These are phyloP conservation scores for Bombus waltoni DNA, from an alignment of 1,140 invertebrate genomes.

Conservation along the genomic window DNA sequence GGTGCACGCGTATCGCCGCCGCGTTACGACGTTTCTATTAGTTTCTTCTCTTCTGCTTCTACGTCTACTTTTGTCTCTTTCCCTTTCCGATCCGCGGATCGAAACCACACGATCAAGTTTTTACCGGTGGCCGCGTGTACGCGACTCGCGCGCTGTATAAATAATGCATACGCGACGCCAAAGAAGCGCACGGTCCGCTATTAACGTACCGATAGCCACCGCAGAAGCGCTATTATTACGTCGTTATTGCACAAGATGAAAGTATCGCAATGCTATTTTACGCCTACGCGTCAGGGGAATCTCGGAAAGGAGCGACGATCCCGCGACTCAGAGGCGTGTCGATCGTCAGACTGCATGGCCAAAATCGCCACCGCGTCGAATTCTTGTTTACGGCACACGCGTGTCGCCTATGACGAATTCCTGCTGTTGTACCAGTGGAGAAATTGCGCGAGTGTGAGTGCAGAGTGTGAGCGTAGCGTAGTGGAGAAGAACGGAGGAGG, in stretches of 20 bases:
- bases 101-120: constrained; percentile 16
- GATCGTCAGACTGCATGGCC: background rate
- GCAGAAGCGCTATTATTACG: constrained; percentile 44
- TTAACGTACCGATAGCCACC: constrained; percentile 39
- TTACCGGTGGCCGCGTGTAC: background rate
- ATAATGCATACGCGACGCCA: constrained; percentile 31
- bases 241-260: constrained; percentile 41
- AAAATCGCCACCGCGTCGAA: background rate
- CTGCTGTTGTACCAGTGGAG: no score
- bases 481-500: no score
- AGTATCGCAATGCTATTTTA: constrained; percentile 20
- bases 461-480: no score
- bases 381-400: background rate
- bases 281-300: constrained; percentile 1
- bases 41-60: background rate
- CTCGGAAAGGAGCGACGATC: background rate
- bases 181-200: constrained; percentile 28
- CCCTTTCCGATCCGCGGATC: background rate
- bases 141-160: constrained; percentile 17
- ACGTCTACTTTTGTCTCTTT: background rate
- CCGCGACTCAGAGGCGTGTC: no score
- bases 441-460: background rate
- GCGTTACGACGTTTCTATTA: constrained; percentile 1
- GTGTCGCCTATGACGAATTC: background rate
- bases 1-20: background rate